These are phyloP conservation scores for Scaptomyza montana DNA, from an alignment of 1,140 invertebrate genomes.

Conservation along the genomic window DNA sequence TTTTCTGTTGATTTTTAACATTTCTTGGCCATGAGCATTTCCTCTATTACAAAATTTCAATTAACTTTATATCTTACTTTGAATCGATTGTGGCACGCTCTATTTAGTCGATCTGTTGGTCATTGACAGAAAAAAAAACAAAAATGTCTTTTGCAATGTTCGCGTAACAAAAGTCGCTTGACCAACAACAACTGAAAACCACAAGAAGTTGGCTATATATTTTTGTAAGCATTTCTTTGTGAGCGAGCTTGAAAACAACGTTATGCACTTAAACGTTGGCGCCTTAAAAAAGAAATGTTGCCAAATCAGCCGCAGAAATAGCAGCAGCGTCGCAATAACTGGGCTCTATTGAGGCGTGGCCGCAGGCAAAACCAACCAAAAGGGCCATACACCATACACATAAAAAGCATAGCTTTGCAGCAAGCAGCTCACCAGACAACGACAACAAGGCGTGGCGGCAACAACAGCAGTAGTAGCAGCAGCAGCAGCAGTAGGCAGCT, in stretches of 20 bases:
- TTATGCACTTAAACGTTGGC: slow-evolving; percentile 66
- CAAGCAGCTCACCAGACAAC: slow-evolving; percentile 54
- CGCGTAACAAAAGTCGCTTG: slow-evolving; percentile 48
- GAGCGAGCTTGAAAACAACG: slow-evolving; percentile 48
- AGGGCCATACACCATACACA: slow-evolving; percentile 22
- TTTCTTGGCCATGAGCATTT: too few species aligned
- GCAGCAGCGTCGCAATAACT: slow-evolving; percentile 34
- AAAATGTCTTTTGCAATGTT: slow-evolving; percentile 30
- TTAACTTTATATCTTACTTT: too few species aligned
- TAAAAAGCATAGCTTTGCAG: slow-evolving; percentile 56
- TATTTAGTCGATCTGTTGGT: slow-evolving; percentile 18
- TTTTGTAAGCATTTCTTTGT: slow-evolving; percentile 36
- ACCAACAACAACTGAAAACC: slow-evolving; percentile 40
- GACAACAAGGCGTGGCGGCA: slow-evolving; percentile 59
- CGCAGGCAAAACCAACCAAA: slow-evolving; percentile 6
- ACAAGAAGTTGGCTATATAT: slow-evolving; percentile 71
- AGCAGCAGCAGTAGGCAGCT: slow-evolving; percentile 16
- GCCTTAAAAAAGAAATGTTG: slow-evolving; percentile 51
- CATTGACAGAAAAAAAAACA: slow-evolving; percentile 16
- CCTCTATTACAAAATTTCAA: too few species aligned
- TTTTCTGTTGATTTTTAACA: too few species aligned
- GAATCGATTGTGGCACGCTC: not conserved
- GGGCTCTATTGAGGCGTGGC: slow-evolving; percentile 47
- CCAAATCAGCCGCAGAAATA: slow-evolving; percentile 67
- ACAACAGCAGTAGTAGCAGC: slow-evolving; percentile 21